These are phyloP conservation scores for Emydoidea blandingii DNA, from an alignment of 2,797 vertebrate species.

Conservation along the genomic window DNA sequence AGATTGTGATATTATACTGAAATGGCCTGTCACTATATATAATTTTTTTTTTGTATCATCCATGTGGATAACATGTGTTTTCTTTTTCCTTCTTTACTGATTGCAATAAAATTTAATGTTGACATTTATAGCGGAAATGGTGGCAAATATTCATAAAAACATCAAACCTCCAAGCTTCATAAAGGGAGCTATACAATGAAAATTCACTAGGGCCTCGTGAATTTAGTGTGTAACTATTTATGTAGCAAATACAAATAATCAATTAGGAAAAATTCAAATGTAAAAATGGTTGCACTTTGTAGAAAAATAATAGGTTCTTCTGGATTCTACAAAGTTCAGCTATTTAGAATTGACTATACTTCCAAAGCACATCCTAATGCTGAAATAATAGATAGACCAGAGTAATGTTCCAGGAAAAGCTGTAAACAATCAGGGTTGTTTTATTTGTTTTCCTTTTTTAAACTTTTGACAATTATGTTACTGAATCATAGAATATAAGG, in stretches of 20 bases:
- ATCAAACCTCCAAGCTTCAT: not conserved
- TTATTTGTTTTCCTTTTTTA: accelerated
- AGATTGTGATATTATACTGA: not conserved
- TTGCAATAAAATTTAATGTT: slow-evolving; percentile 18
- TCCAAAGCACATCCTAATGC: not conserved
- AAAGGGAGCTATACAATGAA: not conserved
- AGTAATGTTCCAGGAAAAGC: not conserved
- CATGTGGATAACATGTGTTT: not conserved
- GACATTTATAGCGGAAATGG: not conserved
- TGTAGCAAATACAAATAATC: not conserved
- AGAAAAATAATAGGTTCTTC: not conserved
- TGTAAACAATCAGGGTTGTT: not conserved
- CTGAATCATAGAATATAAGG: no score
- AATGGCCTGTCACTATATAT: not conserved
- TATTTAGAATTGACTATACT: not conserved
- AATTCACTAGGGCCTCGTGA: not conserved
- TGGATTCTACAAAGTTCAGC: not conserved
- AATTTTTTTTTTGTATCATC: slow-evolving; percentile 7
- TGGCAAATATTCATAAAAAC: slow-evolving; percentile 10
- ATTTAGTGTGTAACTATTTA: not conserved
- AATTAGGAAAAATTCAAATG: not conserved
- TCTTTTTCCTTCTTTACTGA: not conserved
- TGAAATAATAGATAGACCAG: accelerated
- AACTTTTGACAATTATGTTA: not conserved
- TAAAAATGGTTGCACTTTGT: not conserved